Conservation (phyloP, 1,140 invertebrate genomes). For the Euschistus heros region DNA sequence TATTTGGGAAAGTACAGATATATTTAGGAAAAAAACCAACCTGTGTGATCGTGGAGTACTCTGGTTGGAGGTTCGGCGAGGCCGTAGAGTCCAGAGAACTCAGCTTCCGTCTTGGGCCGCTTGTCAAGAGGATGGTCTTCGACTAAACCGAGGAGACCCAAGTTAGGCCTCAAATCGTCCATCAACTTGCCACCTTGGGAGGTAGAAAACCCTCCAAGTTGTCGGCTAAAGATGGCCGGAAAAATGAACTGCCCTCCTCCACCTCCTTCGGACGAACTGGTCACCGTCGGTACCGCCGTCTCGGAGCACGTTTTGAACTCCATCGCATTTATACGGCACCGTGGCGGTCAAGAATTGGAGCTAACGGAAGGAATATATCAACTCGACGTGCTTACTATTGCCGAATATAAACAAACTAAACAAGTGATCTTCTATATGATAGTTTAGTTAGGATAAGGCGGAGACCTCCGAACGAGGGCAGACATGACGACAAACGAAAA, state of each 20-base stretch:
- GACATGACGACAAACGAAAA: conserved; percentile 20
- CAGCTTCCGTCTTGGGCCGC: conserved; percentile 46
- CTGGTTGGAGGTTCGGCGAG: conserved; percentile 45
- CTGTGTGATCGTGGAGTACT: conserved; percentile 47
- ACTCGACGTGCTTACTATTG: too few relatives aligned
- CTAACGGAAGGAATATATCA: background rate
- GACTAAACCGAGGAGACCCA: conserved; percentile 63
- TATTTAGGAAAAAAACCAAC: conserved; percentile 33
- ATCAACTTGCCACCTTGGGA: conserved; percentile 46
- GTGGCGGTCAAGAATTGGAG: background rate
- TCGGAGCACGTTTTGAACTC: conserved; percentile 25
- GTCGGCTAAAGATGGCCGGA: conserved; percentile 74
- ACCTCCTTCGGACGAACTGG: conserved; percentile 9
- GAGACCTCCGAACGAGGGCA: conserved; percentile 12
- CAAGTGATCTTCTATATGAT: background rate
- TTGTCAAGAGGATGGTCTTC: conserved; percentile 51
- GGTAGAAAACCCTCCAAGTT: conserved; percentile 39
- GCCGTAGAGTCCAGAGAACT: conserved; percentile 64
- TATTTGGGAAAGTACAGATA: too few relatives aligned
- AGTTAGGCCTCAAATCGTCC: conserved; percentile 71
- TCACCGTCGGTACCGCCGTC: background rate
- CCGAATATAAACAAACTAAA: too few relatives aligned
- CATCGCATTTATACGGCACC: conserved; percentile 12
- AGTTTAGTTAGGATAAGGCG: background rate
- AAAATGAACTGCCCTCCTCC: conserved; percentile 72